Percentiles rank a stretch among this genome's conserved stretches.
Evolutionary conservation across 1,140 invertebrate species (phyloP).

Genomic region (Bicyclus anynana): DNA sequence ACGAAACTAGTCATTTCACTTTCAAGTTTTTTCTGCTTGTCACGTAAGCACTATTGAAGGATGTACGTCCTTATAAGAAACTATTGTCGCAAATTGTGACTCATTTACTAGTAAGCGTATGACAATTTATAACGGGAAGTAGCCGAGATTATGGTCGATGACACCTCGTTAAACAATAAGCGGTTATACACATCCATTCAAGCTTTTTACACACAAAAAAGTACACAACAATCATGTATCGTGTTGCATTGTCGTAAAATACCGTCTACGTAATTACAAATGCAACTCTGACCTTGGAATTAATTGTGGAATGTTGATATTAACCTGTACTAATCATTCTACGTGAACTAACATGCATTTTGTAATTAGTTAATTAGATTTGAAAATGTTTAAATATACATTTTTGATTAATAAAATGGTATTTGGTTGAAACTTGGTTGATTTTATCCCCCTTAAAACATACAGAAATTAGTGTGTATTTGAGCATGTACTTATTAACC

Average conservation of each 20-base stretch:
- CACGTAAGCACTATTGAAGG: constrained; percentile 55
- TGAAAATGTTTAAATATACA: not conserved
- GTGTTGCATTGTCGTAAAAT: constrained; percentile 11
- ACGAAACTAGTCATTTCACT: constrained; percentile 8
- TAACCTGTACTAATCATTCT: not conserved
- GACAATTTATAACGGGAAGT: constrained; percentile 64
- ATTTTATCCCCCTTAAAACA: too few species aligned
- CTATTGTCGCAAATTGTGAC: constrained; percentile 44
- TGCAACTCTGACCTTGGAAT: constrained; percentile 37
- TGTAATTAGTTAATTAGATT: not conserved
- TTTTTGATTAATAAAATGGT: not conserved
- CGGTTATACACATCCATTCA: not conserved
- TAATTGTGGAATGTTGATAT: constrained; percentile 29
- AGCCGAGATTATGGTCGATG: constrained; percentile 55
- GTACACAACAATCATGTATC: not conserved
- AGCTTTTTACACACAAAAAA: not conserved
- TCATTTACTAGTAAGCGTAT: constrained; percentile 45
- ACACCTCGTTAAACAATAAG: constrained; percentile 34
- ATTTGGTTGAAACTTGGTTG: too few species aligned
- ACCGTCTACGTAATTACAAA: constrained; percentile 40
- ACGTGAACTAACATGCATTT: not conserved
- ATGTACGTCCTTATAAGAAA: constrained; percentile 34
- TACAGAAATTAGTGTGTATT: too few species aligned
- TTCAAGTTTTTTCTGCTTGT: constrained; percentile 29
- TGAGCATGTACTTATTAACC: too few species aligned